Conservation (phyloP, 2,888 invertebrate genomes). For the Dryobota labecula region DNA sequence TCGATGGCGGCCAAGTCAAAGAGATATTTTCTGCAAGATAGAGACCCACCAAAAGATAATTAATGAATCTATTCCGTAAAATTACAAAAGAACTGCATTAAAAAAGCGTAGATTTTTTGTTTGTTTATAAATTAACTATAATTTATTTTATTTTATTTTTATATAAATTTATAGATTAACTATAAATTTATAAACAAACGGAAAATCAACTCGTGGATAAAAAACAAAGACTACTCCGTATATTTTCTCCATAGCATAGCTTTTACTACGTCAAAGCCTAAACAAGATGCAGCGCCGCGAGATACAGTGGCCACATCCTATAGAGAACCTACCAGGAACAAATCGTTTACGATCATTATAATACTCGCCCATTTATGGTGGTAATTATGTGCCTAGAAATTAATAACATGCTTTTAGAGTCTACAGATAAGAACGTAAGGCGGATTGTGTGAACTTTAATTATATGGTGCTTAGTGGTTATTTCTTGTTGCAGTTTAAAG, state of each 20-base stretch:
- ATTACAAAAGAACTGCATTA: too few relatives aligned
- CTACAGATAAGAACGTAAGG: conserved; percentile 20
- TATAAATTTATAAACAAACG: too few relatives aligned
- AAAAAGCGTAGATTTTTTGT: too few relatives aligned
- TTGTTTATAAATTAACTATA: too few relatives aligned
- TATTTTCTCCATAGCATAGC: conserved; percentile 58
- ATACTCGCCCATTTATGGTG: conserved; percentile 43
- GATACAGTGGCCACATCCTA: conserved; percentile 84
- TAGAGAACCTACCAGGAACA: conserved; percentile 75
- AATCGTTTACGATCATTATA: conserved; percentile 62
- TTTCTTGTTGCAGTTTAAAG: neutral
- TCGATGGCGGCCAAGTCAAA: too few relatives aligned
- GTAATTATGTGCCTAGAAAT: conserved; percentile 53
- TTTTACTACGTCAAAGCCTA: conserved; percentile 64
- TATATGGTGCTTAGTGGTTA: conserved; percentile 6
- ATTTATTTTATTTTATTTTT: too few relatives aligned
- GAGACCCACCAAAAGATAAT: too few relatives aligned
- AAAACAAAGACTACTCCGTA: neutral
- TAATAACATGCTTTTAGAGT: conserved; percentile 47
- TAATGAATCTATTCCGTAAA: too few relatives aligned
- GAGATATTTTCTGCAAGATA: neutral
- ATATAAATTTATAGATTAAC: too few relatives aligned
- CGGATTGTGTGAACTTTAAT: conserved; percentile 36
- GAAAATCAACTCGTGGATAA: rapidly evolving
- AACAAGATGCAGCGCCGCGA: conserved; percentile 73